Evolutionary conservation across 2,113 vertebrate species (phyloP), one percentile per base, ranked within the genome.

Genomic region (Ovibos moschatus): DNA sequence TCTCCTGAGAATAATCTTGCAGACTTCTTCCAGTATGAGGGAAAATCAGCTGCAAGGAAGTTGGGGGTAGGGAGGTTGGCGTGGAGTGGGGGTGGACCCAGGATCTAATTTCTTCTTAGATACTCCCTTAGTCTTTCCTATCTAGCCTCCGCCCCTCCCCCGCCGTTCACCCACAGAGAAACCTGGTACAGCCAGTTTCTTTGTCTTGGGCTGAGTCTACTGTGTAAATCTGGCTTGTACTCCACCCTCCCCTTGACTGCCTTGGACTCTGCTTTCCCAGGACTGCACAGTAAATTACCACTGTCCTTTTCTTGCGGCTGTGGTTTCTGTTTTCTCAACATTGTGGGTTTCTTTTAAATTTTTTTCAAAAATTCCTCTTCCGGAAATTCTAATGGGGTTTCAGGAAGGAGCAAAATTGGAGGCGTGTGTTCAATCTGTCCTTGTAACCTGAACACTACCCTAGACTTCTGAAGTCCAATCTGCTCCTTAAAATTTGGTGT

Each of bases 311-410:
- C 94, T 76, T 1, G 12, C 1, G 89, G 78, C 36, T 81, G 89
- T 36, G 89, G 71, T 87, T 95, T 95, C 96, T 96, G 51, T 87
- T 96, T 96, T 87, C 96, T 94, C 87, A 89, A 89, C 45, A 62
- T 91, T 95, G 90, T 60, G 92, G 89, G 43, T 50, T 89, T 55
- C 19, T 55, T 36, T 83, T 85, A 30, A 58, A 23, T 83, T 82
- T 83, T 89, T 58, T 23, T 51, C 25, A 71, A 81, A 79, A 89
- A 91, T 87, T n/a, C 23, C 51, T 87, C 74, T 91, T 89, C 84
- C n/a, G 84, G 86, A 97, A 96, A 92, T 92, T 89, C 64, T 62
- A 67, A 76, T 51, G 60, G 27, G 89, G 57, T 89, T 96, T 96
- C 11, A 23, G 89, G 58, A 84, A 84, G 53, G 45, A 93, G 89